These are phyloP conservation scores for Tetraneura akinire DNA, from an alignment of 1,140 invertebrate genomes.

Conservation along the genomic window DNA sequence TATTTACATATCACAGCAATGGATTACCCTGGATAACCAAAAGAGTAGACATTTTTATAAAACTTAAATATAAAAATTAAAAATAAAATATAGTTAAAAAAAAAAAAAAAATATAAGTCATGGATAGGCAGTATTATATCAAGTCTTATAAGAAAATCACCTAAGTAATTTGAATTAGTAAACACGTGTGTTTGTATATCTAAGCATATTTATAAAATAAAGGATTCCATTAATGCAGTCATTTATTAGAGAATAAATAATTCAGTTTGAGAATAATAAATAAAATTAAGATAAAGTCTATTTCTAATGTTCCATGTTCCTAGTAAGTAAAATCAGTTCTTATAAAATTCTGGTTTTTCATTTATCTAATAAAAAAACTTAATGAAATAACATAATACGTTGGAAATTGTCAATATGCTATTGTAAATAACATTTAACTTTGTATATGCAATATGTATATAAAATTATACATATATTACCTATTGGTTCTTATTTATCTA, in stretches of 20 bases:
- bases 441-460: slow-evolving; percentile 13
- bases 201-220: slow-evolving; percentile 23
- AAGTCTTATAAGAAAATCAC: slow-evolving; percentile 34
- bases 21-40: slow-evolving; percentile 24
- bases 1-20: slow-evolving; percentile 49
- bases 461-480: no score
- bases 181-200: slow-evolving; percentile 20
- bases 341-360: not conserved
- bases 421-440: slow-evolving; percentile 1
- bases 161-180: slow-evolving; percentile 18
- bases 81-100: not conserved
- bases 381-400: not conserved
- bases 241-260: not conserved
- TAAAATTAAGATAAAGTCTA: not conserved
- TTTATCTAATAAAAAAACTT: not conserved
- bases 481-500: no score
- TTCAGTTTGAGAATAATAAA: not conserved
- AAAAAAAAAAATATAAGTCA: slow-evolving; percentile 26
- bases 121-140: slow-evolving; percentile 31
- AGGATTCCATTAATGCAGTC: slow-evolving; percentile 28
- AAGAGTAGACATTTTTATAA: not conserved
- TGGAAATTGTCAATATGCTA: not conserved
- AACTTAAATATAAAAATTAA: not conserved
- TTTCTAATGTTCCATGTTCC: not conserved
- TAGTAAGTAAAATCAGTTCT: slow-evolving; percentile 23